Percentiles rank a stretch among this genome's conserved stretches.
phyloP scores from a whole-genome alignment of 2,113 vertebrate genomes.

The Furnarius figulus region DNA sequence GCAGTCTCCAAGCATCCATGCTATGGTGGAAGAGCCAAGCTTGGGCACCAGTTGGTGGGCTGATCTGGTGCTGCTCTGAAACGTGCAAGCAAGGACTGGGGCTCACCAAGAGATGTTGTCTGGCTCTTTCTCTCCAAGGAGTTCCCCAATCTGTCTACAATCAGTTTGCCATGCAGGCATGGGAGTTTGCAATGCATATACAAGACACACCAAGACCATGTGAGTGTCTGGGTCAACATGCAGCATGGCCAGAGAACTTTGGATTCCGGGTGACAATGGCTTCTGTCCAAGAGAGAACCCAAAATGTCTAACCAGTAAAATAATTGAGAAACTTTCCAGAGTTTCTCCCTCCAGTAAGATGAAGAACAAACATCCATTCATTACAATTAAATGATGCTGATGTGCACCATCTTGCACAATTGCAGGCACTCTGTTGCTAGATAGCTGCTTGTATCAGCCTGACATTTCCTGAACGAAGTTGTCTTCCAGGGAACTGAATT shows the following conservation, averaged over 20 bases:
- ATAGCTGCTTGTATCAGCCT: conserved; percentile 19
- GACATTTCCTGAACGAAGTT: conserved; percentile 52
- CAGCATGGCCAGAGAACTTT: neutral
- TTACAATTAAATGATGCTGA: neutral
- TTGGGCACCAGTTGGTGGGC: neutral
- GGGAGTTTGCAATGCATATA: neutral
- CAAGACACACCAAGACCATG: neutral
- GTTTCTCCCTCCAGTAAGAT: neutral
- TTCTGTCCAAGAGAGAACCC: neutral
- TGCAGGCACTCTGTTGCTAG: conserved; percentile 9
- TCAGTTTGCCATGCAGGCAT: neutral
- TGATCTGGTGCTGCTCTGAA: neutral
- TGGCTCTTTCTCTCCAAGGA: neutral
- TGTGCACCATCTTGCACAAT: neutral
- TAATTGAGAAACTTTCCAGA: neutral
- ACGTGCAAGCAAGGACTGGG: neutral
- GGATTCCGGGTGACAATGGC: neutral
- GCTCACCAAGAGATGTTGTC: neutral
- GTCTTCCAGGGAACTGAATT: conserved; percentile 22
- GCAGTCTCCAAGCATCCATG: neutral
- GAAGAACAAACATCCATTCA: neutral
- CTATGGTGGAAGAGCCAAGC: neutral
- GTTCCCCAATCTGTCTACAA: neutral
- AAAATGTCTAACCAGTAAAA: neutral
- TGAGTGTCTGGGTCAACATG: neutral